Base-by-base conservation (phyloP, 2,113 vertebrate genomes). In the Centropus unirufus region DNA sequence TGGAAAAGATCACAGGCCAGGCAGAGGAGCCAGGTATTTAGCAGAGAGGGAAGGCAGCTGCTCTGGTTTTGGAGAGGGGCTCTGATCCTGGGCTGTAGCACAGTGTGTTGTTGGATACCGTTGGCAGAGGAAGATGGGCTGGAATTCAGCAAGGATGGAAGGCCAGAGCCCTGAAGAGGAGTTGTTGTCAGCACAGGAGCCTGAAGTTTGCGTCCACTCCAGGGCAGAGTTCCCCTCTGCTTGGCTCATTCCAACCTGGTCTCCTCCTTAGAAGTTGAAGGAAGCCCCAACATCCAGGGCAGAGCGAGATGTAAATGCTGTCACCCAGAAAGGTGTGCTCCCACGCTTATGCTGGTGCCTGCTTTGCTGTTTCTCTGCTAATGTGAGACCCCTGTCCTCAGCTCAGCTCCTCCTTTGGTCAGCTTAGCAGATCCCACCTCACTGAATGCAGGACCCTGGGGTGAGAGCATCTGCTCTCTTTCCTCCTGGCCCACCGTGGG, bases 401-500 rank as follows among this genome's bases (percentile, higher is more conserved):
- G 54, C 32, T 73, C 40, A 30, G 34, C n/a, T 68, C 30, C 9
- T 42, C 10, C 30, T 47, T 67, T 49, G 23, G 42, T 17, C 57
- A 19, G 1, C 9, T 46, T 62, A 29, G n/a, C 51, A 54, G 39
- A 42, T 34, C 22, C 15, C 26, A 29, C 22, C 32, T 42, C 27
- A 78, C 64, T 40, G 42, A 30, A 34, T 6, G 1, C 24, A 32
- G 46, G 36, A 64, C 11, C 49, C 42, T 58, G 46, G 11, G 15
- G 20, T 62, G 20, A 78, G 22, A 42, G 10, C 11, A 23, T 0
- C 0, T 16, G 12, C 5, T 70, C 55, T 69, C n/a, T 20, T 77
- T 21, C 32, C 5, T 47, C 44, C n/a, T 34, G 22, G 22, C 23
- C 20, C 57, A 18, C 1, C 36, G 20, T 0, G 0, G 59, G 10